Evolutionary conservation across 2,888 invertebrate species (phyloP).

Genomic region (Lasioglossum morio): DNA sequence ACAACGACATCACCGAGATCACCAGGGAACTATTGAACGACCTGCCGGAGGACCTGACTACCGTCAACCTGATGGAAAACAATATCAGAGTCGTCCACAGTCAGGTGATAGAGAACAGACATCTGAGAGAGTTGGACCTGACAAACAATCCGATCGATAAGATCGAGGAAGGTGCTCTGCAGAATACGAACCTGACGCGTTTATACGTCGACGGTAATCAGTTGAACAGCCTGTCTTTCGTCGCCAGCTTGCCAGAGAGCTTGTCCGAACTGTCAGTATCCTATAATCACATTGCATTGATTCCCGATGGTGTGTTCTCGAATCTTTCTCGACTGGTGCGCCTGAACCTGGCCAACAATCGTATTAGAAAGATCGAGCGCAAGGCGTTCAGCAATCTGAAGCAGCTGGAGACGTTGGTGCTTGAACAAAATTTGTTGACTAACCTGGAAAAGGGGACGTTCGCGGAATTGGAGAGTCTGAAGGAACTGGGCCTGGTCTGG

Average conservation of each 20-base stretch:
- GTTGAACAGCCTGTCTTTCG: slow-evolving; percentile 66
- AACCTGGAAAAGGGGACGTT: slow-evolving; percentile 81
- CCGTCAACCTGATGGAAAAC: slow-evolving; percentile 69
- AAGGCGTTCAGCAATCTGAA: slow-evolving; percentile 77
- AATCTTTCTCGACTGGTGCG: slow-evolving; percentile 54
- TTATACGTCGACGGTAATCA: slow-evolving; percentile 67
- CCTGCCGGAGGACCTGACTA: slow-evolving; percentile 66
- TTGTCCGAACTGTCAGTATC: slow-evolving; percentile 62
- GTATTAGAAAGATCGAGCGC: slow-evolving; percentile 75
- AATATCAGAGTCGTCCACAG: slow-evolving; percentile 62
- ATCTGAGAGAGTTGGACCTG: slow-evolving; percentile 81
- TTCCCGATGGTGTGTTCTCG: slow-evolving; percentile 63
- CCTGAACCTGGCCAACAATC: slow-evolving; percentile 69
- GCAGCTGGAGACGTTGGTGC: slow-evolving; percentile 58
- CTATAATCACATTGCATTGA: slow-evolving; percentile 62
- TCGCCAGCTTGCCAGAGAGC: slow-evolving; percentile 66
- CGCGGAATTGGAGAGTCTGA: slow-evolving; percentile 81
- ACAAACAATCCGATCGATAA: slow-evolving; percentile 80
- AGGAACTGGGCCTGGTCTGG: slow-evolving; percentile 82
- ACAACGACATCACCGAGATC: slow-evolving; percentile 73
- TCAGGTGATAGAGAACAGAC: slow-evolving; percentile 71
- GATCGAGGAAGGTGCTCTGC: slow-evolving; percentile 82
- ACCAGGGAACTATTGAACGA: slow-evolving; percentile 74
- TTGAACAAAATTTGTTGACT: slow-evolving; percentile 64
- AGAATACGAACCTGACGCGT: slow-evolving; percentile 75